These are phyloP conservation scores for Pseudochaenichthys georgianus DNA, from an alignment of 2,797 vertebrate genomes.

Conservation along the genomic window DNA sequence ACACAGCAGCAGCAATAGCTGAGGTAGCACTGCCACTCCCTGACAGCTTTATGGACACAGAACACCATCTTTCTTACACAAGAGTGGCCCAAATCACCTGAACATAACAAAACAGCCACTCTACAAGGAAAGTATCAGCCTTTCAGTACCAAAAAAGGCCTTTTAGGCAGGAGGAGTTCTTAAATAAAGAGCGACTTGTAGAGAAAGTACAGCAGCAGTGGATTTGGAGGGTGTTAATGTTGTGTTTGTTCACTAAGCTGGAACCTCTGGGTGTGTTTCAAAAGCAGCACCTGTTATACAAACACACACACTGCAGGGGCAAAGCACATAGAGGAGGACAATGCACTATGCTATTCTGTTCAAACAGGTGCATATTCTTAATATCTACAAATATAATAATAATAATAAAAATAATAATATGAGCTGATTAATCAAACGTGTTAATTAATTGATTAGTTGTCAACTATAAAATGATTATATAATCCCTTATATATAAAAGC, in stretches of 20 bases:
- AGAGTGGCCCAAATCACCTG: constrained; percentile 27
- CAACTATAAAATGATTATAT: no score
- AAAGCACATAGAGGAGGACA: neutral
- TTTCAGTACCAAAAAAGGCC: constrained; percentile 11
- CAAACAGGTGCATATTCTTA: neutral
- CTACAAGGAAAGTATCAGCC: constrained; percentile 6
- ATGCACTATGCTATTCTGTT: neutral
- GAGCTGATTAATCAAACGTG: neutral
- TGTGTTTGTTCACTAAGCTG: constrained; percentile 23
- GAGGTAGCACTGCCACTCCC: constrained; percentile 44
- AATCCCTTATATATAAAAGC: no score
- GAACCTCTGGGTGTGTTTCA: constrained; percentile 35
- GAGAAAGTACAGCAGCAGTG: constrained; percentile 26
- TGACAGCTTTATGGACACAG: constrained; percentile 64
- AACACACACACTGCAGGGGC: neutral
- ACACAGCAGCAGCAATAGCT: constrained; percentile 56
- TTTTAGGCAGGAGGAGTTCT: constrained; percentile 39
- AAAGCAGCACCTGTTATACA: constrained; percentile 13
- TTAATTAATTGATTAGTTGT: no score
- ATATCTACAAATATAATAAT: neutral
- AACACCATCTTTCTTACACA: constrained; percentile 31
- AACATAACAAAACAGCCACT: constrained; percentile 3
- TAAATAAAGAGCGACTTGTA: constrained; percentile 13
- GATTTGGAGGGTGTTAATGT: constrained; percentile 32
- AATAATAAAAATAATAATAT: neutral